Percentiles rank a stretch among this genome's conserved stretches.
Evolutionary conservation across 2,888 invertebrate species (phyloP).

Genomic region (Julus scanicus): DNA sequence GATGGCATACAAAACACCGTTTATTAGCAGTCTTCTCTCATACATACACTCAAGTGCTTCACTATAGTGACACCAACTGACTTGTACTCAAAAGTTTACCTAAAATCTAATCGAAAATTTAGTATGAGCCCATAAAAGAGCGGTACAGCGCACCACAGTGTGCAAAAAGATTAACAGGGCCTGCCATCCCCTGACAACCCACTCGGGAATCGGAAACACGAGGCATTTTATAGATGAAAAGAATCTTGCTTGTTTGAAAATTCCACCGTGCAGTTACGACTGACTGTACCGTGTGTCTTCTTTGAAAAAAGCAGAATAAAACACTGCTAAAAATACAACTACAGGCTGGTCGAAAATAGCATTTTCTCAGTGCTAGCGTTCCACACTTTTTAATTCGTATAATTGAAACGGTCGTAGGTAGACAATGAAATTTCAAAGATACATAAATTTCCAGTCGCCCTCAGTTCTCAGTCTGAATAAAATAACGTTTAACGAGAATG

Average conservation of each 20-base stretch:
- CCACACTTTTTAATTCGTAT: not conserved
- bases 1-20: no score
- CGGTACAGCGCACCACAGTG: not conserved
- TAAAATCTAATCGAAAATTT: no score
- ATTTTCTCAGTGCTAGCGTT: not conserved
- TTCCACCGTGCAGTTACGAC: slow-evolving; percentile 18
- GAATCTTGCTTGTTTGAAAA: slow-evolving; percentile 36
- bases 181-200: not conserved
- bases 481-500: not conserved
- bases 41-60: no score
- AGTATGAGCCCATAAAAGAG: no score
- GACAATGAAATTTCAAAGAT: not conserved
- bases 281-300: not conserved
- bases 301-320: not conserved
- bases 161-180: not conserved
- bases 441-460: not conserved
- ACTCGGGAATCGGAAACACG: slow-evolving; percentile 5
- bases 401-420: not conserved
- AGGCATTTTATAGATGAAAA: slow-evolving; percentile 8
- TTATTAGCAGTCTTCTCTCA: no score
- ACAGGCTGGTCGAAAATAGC: not conserved
- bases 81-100: no score
- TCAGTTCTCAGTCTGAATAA: slow-evolving; percentile 12
- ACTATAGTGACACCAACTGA: no score
- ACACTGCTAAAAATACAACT: slow-evolving; percentile 14